phyloP scores from a whole-genome alignment of 2,113 vertebrate genomes.

The Zosterops hypoxanthus region DNA sequence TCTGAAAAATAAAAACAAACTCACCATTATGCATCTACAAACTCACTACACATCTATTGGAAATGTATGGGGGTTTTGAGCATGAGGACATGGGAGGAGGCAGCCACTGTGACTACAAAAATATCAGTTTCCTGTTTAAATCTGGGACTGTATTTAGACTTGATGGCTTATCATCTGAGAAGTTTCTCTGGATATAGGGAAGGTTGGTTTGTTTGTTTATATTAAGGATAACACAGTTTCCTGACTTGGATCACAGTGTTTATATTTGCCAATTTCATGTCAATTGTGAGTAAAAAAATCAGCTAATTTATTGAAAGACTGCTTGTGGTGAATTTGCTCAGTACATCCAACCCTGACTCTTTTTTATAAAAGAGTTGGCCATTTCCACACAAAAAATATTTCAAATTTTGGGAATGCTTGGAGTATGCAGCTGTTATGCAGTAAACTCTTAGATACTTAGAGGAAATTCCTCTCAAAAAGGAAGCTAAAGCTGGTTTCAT shows the following conservation, averaged over 20 bases:
- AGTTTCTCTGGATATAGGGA: background rate
- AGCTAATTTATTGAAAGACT: background rate
- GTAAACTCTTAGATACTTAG: background rate
- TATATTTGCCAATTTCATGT: background rate
- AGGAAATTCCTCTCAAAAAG: background rate
- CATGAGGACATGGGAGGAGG: background rate
- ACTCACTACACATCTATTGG: background rate
- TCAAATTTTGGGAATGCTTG: background rate
- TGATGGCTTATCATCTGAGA: background rate
- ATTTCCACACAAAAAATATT: background rate
- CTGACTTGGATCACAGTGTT: background rate
- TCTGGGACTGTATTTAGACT: background rate
- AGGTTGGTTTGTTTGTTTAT: background rate
- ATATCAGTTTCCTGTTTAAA: slow-evolving; percentile 51
- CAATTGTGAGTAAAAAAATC: background rate
- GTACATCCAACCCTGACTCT: background rate
- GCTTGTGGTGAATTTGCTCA: background rate
- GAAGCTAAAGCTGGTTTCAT: background rate
- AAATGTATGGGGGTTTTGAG: background rate
- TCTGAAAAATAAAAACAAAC: background rate
- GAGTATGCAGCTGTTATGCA: background rate
- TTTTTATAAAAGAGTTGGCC: background rate
- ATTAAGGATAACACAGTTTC: background rate
- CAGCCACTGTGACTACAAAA: slow-evolving; percentile 7
- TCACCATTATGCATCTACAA: no score